A percentile compares a stretch with the other conserved stretches of the same genome.
phyloP scores from a whole-genome alignment of 2,113 vertebrate genomes.

The Drymodes brunneopygia region DNA sequence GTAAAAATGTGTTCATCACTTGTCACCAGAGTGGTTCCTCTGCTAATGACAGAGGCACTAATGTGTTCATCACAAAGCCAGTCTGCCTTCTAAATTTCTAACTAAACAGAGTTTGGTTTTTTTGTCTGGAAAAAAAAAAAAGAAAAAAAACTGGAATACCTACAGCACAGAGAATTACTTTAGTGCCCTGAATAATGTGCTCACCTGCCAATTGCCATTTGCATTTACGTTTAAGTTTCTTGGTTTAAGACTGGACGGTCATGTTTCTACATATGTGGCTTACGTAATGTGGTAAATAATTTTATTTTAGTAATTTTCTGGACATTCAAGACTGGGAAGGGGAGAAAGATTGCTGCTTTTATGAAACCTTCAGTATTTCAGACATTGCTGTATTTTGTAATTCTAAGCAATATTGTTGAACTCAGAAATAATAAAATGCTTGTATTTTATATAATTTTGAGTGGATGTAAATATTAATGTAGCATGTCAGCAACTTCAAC shows the following conservation, averaged over 20 bases:
- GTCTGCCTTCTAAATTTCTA: neutral
- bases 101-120: neutral
- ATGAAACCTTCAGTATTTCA: slow-evolving; percentile 53
- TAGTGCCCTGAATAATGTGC: neutral
- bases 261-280: neutral
- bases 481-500: neutral
- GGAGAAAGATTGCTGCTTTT: slow-evolving; percentile 28
- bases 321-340: neutral
- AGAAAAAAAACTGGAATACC: neutral
- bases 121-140: neutral
- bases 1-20: neutral
- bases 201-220: neutral
- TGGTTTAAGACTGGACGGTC: neutral
- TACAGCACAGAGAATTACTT: neutral
- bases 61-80: neutral
- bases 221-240: neutral
- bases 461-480: neutral
- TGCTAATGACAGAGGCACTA: neutral
- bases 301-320: slow-evolving; percentile 22
- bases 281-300: neutral
- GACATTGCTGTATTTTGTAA: slow-evolving; percentile 52
- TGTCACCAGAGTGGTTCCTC: neutral
- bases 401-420: slow-evolving; percentile 43
- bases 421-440: slow-evolving; percentile 11
- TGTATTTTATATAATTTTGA: slow-evolving; percentile 39